phyloP scores from a whole-genome alignment of 2,113 vertebrate species.

The Trematomus loennbergii region DNA sequence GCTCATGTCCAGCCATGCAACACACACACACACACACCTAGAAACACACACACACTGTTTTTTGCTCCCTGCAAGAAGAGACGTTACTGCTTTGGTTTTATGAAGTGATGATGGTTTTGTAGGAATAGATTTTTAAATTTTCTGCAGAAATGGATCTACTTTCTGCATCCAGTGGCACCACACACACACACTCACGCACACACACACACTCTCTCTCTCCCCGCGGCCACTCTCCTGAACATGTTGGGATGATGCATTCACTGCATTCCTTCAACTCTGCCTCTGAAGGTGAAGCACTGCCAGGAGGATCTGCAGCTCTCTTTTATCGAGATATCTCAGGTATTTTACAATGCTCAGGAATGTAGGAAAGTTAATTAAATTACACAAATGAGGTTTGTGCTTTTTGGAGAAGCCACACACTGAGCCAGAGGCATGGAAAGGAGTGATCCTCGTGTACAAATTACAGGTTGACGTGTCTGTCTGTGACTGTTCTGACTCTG shows the following conservation, averaged over 20 bases:
- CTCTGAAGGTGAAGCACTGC: conserved; percentile 32
- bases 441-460: conserved; percentile 73
- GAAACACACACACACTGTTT: too few relatives aligned
- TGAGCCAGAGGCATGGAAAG: conserved; percentile 73
- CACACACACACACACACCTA: too few relatives aligned
- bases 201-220: too few relatives aligned
- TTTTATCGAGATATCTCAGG: not conserved
- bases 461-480: conserved; percentile 78
- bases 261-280: conserved; percentile 53
- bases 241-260: conserved; percentile 59
- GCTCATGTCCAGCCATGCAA: conserved; percentile 42
- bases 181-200: too few relatives aligned
- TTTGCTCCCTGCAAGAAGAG: too few relatives aligned
- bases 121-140: too few relatives aligned
- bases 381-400: conserved; percentile 67
- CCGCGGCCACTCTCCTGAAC: conserved; percentile 14
- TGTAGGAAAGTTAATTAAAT: conserved; percentile 73
- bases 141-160: too few relatives aligned
- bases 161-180: too few relatives aligned
- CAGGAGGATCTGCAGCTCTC: not conserved
- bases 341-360: conserved; percentile 34
- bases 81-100: too few relatives aligned
- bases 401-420: conserved; percentile 74
- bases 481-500: conserved; percentile 31
- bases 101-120: too few relatives aligned